Conservation (phyloP, 2,797 vertebrate genomes). For the Amazona finschi region DNA sequence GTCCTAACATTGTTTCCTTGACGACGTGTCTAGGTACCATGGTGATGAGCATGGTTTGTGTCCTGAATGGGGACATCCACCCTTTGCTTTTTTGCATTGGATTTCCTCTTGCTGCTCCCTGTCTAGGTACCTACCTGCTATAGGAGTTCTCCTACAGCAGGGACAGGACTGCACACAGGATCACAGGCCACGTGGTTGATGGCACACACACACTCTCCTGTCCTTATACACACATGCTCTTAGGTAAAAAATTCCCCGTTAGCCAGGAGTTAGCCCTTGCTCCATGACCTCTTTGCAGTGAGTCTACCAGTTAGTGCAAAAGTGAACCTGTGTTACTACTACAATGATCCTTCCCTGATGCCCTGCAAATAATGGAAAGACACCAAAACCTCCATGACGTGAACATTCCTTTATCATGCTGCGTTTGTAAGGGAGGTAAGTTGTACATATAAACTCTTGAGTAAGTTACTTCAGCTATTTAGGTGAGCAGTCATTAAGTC, state of each 20-base stretch:
- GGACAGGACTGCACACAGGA: neutral
- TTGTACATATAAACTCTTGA: neutral
- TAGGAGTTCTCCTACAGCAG: neutral
- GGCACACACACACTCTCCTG: neutral
- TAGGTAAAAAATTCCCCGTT: neutral
- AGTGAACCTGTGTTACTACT: neutral
- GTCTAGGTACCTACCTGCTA: neutral
- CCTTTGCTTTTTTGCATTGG: neutral
- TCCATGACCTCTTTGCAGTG: neutral
- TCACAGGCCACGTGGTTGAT: neutral
- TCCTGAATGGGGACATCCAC: neutral
- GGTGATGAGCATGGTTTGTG: neutral
- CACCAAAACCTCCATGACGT: neutral
- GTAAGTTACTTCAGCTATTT: neutral
- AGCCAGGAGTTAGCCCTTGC: neutral
- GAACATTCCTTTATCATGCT: accelerated
- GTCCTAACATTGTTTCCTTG: neutral
- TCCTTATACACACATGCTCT: neutral
- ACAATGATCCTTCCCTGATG: neutral
- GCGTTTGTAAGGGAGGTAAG: neutral
- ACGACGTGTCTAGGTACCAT: neutral
- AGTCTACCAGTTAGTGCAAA: accelerated
- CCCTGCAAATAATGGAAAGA: neutral
- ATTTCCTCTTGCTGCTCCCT: neutral
- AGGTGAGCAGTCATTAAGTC: neutral